Evolutionary conservation across 2,113 vertebrate species (phyloP), one percentile per base, ranked within the genome.

Genomic region (Phylloscopus trochiloides): DNA sequence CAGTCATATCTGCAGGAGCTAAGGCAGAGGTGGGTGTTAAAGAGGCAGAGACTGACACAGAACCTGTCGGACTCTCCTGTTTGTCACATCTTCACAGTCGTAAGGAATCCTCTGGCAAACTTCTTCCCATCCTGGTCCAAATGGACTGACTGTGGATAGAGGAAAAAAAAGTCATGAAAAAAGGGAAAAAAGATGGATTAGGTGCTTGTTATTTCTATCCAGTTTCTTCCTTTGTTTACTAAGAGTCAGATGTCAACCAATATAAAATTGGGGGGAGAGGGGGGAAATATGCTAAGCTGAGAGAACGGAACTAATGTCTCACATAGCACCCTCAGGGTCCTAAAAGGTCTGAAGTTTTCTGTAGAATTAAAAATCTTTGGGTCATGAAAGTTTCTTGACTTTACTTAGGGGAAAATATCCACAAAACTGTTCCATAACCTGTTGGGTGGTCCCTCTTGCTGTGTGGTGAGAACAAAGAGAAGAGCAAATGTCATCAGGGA

Each of bases 21-120:
- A 14, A 52, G 63, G 66, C 73, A 85, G 82, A 55, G 40, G 34
- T 45, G 66, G 18, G 22, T 25, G 54, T 34, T 76, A 54, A 31
- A 59, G 18, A 20, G 1, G 3, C 57, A 58, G 72, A 8, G 76
- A 52, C 40, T 63, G 92, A 71, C 78, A 94, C 94, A 85, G 95
- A 87, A 98, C 98, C 97, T 98, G 72, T 73, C 93, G 92, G 57
- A 94, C 90, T 88, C 95, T 97, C 8, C 0, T 42, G 57, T 97
- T 98, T 12, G 97, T 97, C 34, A 25, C 80, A 9, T 98, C 97
- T 91, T 97, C 96, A n/a, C 98, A 98, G 15, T 96, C 88, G 0
- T 28, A 13, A 71, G 88, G 55, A 28, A 67, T 3, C 14, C 45
- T 32, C 5, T 11, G 78, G 65, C 98, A 98, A 28, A 68, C 17